phyloP scores from a whole-genome alignment of 2,888 invertebrate species.

The Elmis aenea region DNA sequence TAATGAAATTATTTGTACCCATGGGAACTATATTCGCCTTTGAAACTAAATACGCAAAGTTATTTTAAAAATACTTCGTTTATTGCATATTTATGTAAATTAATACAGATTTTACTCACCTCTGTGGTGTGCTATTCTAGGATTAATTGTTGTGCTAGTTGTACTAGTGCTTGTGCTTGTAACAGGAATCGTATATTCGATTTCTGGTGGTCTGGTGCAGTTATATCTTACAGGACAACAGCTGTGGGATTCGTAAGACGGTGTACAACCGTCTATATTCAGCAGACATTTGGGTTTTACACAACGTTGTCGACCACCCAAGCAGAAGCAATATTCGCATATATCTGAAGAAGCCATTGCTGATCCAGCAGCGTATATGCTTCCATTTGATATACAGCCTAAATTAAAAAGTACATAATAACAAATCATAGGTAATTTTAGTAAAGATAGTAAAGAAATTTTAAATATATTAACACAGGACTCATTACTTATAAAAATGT shows the following conservation, averaged over 20 bases:
- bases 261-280: slow-evolving; percentile 65
- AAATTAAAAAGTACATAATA: background rate
- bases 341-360: slow-evolving; percentile 73
- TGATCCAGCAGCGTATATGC: slow-evolving; percentile 72
- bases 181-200: slow-evolving; percentile 24
- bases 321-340: slow-evolving; percentile 85
- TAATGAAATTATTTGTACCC: too few species aligned
- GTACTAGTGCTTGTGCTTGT: slow-evolving; percentile 16
- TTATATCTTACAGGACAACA: slow-evolving; percentile 82
- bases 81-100: too few species aligned
- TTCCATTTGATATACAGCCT: slow-evolving; percentile 69
- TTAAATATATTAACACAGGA: too few species aligned
- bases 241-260: slow-evolving; percentile 56
- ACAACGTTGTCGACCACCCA: slow-evolving; percentile 64
- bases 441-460: too few species aligned
- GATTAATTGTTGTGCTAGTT: slow-evolving; percentile 26
- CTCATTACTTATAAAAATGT: too few species aligned
- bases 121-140: slow-evolving; percentile 4
- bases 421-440: too few species aligned
- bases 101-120: too few species aligned
- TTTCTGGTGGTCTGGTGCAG: too few species aligned
- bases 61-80: too few species aligned
- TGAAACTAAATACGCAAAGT: too few species aligned
- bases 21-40: too few species aligned
- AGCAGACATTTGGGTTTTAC: slow-evolving; percentile 76